Conservation (phyloP, 2,888 invertebrate genomes). For the Ptychoptera albimana region DNA sequence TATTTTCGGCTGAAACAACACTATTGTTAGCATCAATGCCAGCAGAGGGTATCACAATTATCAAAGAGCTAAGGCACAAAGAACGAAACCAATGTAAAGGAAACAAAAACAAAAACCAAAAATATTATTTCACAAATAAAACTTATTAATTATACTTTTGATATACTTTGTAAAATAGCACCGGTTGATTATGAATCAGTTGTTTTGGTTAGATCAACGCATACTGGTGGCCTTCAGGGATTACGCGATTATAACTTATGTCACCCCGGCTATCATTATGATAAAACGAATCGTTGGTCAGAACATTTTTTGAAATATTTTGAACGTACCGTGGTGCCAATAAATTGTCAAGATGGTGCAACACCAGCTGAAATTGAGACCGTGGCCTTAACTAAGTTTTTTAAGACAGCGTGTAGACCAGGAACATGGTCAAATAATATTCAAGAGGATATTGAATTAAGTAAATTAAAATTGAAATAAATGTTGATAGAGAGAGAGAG, state of each 20-base stretch:
- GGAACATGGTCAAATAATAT: conserved; percentile 46
- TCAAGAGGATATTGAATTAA: conserved; percentile 36
- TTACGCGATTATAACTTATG: conserved; percentile 40
- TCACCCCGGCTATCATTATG: conserved; percentile 44
- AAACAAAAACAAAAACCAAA: too few species aligned
- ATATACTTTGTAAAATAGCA: too few species aligned
- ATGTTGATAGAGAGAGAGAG: too few species aligned
- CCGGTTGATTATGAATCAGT: conserved; percentile 40
- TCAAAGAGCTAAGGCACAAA: conserved; percentile 33
- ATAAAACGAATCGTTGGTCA: conserved; percentile 30
- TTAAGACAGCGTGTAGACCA: conserved; percentile 54
- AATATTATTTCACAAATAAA: too few species aligned
- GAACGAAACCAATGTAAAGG: conserved; percentile 26
- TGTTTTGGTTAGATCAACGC: conserved; percentile 35
- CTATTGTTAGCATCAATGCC: conserved; percentile 34
- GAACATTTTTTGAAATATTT: conserved; percentile 43
- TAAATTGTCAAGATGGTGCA: conserved; percentile 16
- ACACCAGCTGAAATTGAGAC: conserved; percentile 44
- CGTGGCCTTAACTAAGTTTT: conserved; percentile 41
- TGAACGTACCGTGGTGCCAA: conserved; percentile 28
- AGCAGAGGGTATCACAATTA: conserved; percentile 29
- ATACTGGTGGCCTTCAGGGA: conserved; percentile 32
- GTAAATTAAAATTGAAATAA: conserved; percentile 31
- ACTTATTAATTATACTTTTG: too few species aligned
- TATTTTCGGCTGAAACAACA: conserved; percentile 44